phyloP scores from a whole-genome alignment of 2,888 invertebrate genomes.

The Phlogophora meticulosa region DNA sequence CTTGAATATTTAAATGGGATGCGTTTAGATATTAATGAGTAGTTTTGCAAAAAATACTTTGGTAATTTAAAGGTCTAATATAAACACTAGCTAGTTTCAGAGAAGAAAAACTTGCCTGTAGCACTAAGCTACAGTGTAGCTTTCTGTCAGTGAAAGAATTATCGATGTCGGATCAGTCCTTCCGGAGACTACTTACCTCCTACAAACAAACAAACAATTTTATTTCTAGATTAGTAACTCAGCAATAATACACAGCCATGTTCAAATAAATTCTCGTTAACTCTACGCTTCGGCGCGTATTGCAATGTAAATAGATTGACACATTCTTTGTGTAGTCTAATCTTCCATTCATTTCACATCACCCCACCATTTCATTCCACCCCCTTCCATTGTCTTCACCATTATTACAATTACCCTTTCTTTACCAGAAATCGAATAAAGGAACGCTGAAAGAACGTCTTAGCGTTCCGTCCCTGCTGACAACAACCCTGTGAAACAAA shows the following conservation, averaged over 20 bases:
- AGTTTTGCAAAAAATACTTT: neutral
- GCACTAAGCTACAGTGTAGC: too few species aligned
- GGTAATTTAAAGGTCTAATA: too few species aligned
- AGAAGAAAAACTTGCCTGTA: too few species aligned
- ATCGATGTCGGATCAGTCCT: too few species aligned
- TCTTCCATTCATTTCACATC: slow-evolving; percentile 15
- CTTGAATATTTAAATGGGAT: slow-evolving; percentile 18
- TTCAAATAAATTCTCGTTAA: too few species aligned
- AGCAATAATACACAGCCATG: too few species aligned
- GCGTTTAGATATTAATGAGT: slow-evolving; percentile 26
- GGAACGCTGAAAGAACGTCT: slow-evolving; percentile 31
- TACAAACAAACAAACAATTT: too few species aligned
- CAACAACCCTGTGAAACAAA: slow-evolving; percentile 34
- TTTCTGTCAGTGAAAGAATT: too few species aligned
- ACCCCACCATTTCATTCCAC: neutral
- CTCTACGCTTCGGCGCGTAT: neutral
- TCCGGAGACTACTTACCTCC: too few species aligned
- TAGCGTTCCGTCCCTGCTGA: slow-evolving; percentile 21
- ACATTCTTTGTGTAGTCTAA: slow-evolving; percentile 1
- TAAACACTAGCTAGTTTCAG: too few species aligned
- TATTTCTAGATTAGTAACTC: too few species aligned
- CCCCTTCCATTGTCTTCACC: neutral
- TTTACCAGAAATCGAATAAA: slow-evolving; percentile 31
- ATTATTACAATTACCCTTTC: slow-evolving; percentile 17
- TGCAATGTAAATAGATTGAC: neutral